These are phyloP conservation scores for Neoitamus cyanurus DNA, from an alignment of 2,888 invertebrate species.

Conservation along the genomic window DNA sequence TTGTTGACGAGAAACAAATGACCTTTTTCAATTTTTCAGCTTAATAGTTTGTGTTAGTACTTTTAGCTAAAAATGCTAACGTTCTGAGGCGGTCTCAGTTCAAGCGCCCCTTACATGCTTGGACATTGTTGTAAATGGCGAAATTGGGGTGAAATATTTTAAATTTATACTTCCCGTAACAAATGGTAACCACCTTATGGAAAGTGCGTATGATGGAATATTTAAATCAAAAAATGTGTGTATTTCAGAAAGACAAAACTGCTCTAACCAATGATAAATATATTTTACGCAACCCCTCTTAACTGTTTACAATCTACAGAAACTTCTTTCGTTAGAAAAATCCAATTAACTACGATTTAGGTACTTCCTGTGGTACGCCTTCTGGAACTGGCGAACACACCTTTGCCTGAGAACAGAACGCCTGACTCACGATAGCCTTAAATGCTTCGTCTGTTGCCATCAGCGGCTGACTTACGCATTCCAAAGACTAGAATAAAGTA, in stretches of 20 bases:
- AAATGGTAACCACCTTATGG: too few species aligned
- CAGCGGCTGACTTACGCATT: conserved; percentile 62
- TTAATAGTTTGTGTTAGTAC: too few species aligned
- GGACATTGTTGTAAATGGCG: too few species aligned
- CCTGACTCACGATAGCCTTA: conserved; percentile 63
- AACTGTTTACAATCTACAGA: neutral
- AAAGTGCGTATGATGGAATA: too few species aligned
- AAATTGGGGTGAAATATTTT: too few species aligned
- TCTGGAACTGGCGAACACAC: neutral
- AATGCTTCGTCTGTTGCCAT: conserved; percentile 66
- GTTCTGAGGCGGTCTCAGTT: too few species aligned
- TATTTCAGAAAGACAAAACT: neutral
- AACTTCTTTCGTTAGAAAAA: neutral
- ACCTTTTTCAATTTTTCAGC: neutral
- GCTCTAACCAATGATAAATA: neutral
- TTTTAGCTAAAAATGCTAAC: too few species aligned
- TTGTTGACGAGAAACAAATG: neutral
- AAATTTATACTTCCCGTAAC: too few species aligned
- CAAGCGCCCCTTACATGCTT: too few species aligned
- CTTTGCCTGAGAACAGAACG: conserved; percentile 51
- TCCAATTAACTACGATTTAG: neutral
- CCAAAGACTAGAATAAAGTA: conserved; percentile 57
- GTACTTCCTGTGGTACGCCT: neutral
- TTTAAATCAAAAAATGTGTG: too few species aligned
- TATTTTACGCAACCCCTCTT: neutral